phyloP scores from a whole-genome alignment of 2,797 vertebrate species.

The Scyliorhinus canicula region DNA sequence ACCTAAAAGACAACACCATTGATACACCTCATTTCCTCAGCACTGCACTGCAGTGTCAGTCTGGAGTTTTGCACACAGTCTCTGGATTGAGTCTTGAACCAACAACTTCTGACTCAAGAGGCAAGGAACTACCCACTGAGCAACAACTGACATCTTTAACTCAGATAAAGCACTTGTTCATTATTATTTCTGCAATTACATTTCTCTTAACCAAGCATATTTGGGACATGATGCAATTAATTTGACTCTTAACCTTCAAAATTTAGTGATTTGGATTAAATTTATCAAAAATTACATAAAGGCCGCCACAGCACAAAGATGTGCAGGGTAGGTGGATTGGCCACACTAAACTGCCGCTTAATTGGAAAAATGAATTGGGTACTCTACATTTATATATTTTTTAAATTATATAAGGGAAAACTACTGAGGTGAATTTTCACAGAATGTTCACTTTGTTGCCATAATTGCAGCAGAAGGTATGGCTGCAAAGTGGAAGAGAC shows the following conservation, averaged over 20 bases:
- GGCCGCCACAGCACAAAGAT: too few relatives aligned
- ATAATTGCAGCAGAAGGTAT: background rate
- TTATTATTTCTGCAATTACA: background rate
- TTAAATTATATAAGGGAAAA: too few relatives aligned
- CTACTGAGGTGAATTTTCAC: background rate
- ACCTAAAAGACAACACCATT: background rate
- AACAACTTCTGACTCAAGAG: background rate
- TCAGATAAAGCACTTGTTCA: background rate
- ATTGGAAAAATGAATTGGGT: too few relatives aligned
- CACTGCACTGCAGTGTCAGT: background rate
- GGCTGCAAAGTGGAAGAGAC: background rate
- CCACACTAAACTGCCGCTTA: too few relatives aligned
- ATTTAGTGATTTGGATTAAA: background rate
- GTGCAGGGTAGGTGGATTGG: too few relatives aligned
- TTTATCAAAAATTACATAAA: background rate
- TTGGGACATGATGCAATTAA: background rate
- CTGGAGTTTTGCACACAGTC: background rate
- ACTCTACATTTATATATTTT: too few relatives aligned
- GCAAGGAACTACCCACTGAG: background rate
- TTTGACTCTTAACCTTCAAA: background rate
- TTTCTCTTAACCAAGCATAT: background rate
- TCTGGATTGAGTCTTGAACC: background rate
- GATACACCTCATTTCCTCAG: background rate
- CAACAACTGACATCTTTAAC: background rate
- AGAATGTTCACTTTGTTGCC: background rate